Conservation (phyloP, 2,113 vertebrate genomes). For the Mellivora capensis region DNA sequence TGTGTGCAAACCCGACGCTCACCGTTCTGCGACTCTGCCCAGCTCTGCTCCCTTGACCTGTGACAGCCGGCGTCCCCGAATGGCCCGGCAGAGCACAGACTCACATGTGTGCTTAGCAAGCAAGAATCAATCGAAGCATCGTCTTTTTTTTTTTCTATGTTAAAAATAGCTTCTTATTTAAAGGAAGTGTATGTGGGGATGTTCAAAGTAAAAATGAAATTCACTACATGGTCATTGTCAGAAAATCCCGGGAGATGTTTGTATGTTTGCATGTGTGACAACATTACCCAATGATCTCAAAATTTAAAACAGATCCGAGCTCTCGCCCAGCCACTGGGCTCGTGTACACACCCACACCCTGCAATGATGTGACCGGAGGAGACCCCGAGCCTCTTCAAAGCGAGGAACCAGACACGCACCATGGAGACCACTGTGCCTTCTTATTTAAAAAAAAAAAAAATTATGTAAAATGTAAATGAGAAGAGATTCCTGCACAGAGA, state of each 20-base stretch:
- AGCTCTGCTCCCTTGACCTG: neutral
- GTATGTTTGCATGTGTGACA: neutral
- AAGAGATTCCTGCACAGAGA: neutral
- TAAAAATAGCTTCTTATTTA: slow-evolving; percentile 32
- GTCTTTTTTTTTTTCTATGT: neutral
- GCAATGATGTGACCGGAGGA: neutral
- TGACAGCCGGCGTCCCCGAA: neutral
- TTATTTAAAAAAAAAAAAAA: no score
- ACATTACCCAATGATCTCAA: neutral
- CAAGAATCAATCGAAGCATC: slow-evolving; percentile 1
- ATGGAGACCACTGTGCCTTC: accelerated
- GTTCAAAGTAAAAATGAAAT: neutral
- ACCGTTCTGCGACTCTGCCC: neutral
- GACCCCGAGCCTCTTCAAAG: neutral
- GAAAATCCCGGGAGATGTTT: neutral
- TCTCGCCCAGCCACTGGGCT: neutral
- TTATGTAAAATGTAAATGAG: neutral
- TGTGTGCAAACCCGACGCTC: accelerated
- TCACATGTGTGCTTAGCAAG: neutral
- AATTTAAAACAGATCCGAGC: slow-evolving; percentile 24
- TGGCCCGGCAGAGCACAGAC: neutral
- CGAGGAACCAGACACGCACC: neutral
- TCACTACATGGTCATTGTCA: neutral
- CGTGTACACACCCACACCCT: neutral
- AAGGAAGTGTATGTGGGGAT: neutral